A percentile compares a stretch with the other conserved stretches of the same genome.
Evolutionary conservation across 2,797 vertebrate genomes (phyloP).

Genomic region (Phrynocephalus vlangalii): DNA sequence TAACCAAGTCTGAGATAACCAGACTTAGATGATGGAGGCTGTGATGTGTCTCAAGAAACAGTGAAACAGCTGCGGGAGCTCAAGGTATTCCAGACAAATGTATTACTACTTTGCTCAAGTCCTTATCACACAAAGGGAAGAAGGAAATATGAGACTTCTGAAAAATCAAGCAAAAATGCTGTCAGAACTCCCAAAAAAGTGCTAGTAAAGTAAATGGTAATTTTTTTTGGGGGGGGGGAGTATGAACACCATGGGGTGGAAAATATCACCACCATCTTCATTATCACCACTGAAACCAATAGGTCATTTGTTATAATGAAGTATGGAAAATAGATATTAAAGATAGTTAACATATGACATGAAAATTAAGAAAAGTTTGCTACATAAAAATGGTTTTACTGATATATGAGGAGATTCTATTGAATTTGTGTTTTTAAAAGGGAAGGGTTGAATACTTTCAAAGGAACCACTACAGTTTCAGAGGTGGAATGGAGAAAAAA

Average conservation of each 20-base stretch:
- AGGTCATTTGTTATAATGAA: too few species aligned
- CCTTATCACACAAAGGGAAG: constrained; percentile 46
- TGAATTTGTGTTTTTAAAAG: too few species aligned
- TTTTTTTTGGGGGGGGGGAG: background rate
- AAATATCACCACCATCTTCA: too few species aligned
- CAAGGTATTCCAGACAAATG: constrained; percentile 59
- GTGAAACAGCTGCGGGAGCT: constrained; percentile 28
- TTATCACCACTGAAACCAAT: too few species aligned
- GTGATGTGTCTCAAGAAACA: constrained; percentile 43
- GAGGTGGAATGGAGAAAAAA: too few species aligned
- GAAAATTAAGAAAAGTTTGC: too few species aligned
- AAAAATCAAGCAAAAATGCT: constrained; percentile 34
- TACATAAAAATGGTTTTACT: too few species aligned
- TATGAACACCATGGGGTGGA: background rate
- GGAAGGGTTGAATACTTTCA: too few species aligned
- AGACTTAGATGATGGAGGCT: constrained; percentile 60
- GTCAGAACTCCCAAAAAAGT: constrained; percentile 5
- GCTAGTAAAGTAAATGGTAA: background rate
- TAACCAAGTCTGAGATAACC: constrained; percentile 9
- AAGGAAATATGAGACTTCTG: constrained; percentile 48
- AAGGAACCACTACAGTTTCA: too few species aligned
- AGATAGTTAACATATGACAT: too few species aligned
- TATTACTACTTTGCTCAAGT: constrained; percentile 64
- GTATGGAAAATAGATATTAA: too few species aligned
- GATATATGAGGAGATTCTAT: too few species aligned